phyloP scores from a whole-genome alignment of 2,888 invertebrate species.

The Trissoscelio sp. region DNA sequence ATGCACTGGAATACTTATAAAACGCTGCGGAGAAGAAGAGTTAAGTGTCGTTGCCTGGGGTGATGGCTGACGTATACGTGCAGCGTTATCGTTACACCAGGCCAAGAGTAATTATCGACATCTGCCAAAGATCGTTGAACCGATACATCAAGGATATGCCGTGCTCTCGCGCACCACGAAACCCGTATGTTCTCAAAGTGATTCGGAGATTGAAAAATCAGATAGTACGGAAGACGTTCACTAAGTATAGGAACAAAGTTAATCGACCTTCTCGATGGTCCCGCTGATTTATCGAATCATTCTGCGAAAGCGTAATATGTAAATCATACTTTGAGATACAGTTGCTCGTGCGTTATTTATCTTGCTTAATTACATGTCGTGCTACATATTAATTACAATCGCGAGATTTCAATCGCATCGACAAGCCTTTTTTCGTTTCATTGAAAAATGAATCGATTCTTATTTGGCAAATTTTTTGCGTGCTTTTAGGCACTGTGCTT shows the following conservation, averaged over 20 bases:
- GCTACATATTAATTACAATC: conserved; percentile 64
- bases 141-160: conserved; percentile 69
- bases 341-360: conserved; percentile 58
- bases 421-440: conserved; percentile 20
- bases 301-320: conserved; percentile 65
- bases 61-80: conserved; percentile 55
- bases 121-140: conserved; percentile 73
- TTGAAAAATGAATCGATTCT: conserved; percentile 44
- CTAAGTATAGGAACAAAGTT: conserved; percentile 75
- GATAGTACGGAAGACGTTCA: conserved; percentile 75
- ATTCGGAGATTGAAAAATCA: conserved; percentile 74
- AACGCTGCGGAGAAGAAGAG: conserved; percentile 46
- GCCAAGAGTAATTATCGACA: conserved; percentile 74
- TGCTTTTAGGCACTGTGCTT: no score
- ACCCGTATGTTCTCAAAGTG: conserved; percentile 62
- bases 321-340: conserved; percentile 61
- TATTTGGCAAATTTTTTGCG: conserved; percentile 4
- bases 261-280: conserved; percentile 69
- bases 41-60: conserved; percentile 71
- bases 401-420: conserved; percentile 61
- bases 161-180: conserved; percentile 34
- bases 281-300: conserved; percentile 70
- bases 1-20: conserved; percentile 63
- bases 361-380: conserved; percentile 60
- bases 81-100: conserved; percentile 65